Base-by-base conservation (phyloP, 2,113 vertebrate species). In the Noturus placidus region DNA sequence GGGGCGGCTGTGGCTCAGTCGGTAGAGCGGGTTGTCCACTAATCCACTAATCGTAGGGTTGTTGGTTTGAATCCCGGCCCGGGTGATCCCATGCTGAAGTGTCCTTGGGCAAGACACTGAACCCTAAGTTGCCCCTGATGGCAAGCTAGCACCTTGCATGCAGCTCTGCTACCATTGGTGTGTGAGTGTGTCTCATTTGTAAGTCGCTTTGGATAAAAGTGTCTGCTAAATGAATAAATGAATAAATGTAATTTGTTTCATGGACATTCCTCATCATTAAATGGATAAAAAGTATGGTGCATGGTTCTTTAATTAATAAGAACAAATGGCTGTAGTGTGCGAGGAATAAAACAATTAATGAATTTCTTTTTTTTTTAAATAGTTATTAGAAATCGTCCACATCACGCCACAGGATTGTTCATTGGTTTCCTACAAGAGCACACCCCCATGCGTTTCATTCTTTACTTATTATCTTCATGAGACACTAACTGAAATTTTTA, bases 391-490 rank as follows among this genome's bases (percentile, higher is more conserved):
- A 27, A 46, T 25, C 11, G 5, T 38, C 22, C 11, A 13, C 38
- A 46, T 46, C 20, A 13, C 9, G 11, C 72, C 38, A 27, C 38
- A 11, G 38, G 20, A 76, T 46, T 5, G 22, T 50, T 27, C 42
- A 50, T 50, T 76, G 25, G 25, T 74, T 46, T 74, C 38, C 70
- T 42, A 25, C 1, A 74, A 25, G 1, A 46, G 22, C 3, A 74
- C 20, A 22, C 22, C 20, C 38, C 72, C 38, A 25, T 25, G 35
- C 42, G 35, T 76, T 76, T 76, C 38, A 77, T 77, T n/a, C 42
- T 42, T 77, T 52, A 30, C 13, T 38, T 61, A 61, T 61, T 61
- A 38, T 82, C 20, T 82, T 82, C 56, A 59, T 61, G 79, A 82
- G 56, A 82, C 56, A 81, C 79, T 13, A 38, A 59, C 65, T 33